Conservation (phyloP, 1,140 invertebrate species). For the Globodera rostochiensis region DNA sequence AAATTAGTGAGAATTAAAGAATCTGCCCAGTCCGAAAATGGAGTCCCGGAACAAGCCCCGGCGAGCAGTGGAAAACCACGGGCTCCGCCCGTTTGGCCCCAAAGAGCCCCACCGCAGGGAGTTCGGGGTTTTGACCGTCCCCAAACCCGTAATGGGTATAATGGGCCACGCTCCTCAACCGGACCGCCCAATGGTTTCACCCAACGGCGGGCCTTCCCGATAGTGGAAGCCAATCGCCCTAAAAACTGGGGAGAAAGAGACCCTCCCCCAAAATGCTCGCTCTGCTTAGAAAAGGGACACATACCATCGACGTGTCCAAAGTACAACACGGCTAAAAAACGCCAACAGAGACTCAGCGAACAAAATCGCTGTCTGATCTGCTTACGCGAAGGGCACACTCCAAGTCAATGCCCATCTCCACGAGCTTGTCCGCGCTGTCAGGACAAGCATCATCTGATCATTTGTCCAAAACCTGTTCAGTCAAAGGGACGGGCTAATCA, state of each 20-base stretch:
- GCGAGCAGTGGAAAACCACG: no score
- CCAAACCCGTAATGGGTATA: no score
- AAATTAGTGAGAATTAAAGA: no score
- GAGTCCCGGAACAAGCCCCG: no score
- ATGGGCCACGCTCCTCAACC: no score
- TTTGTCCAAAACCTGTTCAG: neutral
- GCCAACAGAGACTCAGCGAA: slow-evolving; percentile 11
- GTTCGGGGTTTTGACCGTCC: no score
- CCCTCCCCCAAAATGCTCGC: neutral
- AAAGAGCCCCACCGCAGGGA: no score
- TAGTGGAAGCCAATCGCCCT: neutral
- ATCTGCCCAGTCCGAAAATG: no score
- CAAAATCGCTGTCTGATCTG: slow-evolving; percentile 22
- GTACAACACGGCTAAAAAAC: slow-evolving; percentile 8
- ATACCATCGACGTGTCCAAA: neutral
- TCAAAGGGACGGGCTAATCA: no score
- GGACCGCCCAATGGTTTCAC: neutral
- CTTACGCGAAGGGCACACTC: neutral
- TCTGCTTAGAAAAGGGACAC: neutral
- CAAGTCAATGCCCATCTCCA: neutral
- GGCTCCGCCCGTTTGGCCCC: no score
- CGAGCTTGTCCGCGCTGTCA: neutral
- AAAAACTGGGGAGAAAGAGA: neutral
- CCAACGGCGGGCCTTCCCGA: neutral
- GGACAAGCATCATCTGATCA: slow-evolving; percentile 10